Evolutionary conservation across 2,888 invertebrate species (phyloP), one percentile per base, ranked within the genome.

Genomic region (Electrophaes corylata): DNA sequence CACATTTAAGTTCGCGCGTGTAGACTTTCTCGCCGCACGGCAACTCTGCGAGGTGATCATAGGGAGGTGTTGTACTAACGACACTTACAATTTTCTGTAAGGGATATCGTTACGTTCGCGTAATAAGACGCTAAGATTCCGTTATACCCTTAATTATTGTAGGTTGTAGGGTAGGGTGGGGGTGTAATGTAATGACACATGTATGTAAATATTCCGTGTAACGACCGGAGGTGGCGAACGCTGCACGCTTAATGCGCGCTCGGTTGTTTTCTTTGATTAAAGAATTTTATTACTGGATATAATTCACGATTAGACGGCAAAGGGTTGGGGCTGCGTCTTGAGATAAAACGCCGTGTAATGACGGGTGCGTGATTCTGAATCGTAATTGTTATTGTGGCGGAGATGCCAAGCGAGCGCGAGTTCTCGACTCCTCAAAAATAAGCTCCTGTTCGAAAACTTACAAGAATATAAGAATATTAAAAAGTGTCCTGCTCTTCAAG

Each of bases 111-210:
- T 90, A 87, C 88, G 81, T 86, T 75, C 83, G 84, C 84, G 91
- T 91, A 91, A 91, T 91, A 91, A 91, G 91, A 91, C 87, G 90
- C 91, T 90, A 91, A 90, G 91, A 91, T 90, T 91, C 89, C 81
- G 86, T 89, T 91, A 91, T 90, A 88, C 88, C 87, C 88, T 91
- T 91, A 91, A 91, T 91, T 91, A 91, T 90, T 83, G 85, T 55
- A 47, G 56, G 72, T 78, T 79, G 78, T 76, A 71, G 72, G 57
- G 53, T 39, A 70, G 72, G 57, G 53, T 39, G 43, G 39, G 62
- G 66, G 57, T 51, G 74, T 74, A 73, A 77, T 79, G 83, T 90
- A 91, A 91, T 90, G 91, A 89, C 90, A 88, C 88, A 88, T 90
- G 91, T 91, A 91, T 91, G 91, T 91, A 91, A 91, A 91, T 91